Evolutionary conservation across 2,888 invertebrate genomes (phyloP), one percentile per base, ranked within the genome.

Genomic region (Cephonodes hylas): DNA sequence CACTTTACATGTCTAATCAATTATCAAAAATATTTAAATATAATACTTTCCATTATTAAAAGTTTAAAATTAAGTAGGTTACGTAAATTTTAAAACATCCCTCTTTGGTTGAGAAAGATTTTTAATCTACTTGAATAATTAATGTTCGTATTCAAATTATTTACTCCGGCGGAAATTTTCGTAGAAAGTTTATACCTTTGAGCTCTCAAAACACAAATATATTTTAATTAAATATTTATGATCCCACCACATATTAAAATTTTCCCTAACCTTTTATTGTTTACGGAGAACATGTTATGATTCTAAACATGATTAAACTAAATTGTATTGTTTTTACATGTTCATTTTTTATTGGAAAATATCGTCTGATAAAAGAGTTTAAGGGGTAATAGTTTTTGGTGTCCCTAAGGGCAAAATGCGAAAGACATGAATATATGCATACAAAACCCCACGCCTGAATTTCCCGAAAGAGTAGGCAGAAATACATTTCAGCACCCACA

Each of bases 191-290:
- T 53, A 53, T 53, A 31, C 27, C n/a, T 8, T 15, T 53, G 15
- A 15, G 48, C 18, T 27, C 27, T 31, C 27, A 7, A 23, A 27
- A 53, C 27, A 53, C 48, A 27, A 53, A 53, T 53, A 18, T 53
- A 27, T 18, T 31, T 53, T 53, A 53, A 53, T 53, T 53, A 53
- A 18, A 53, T 53, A 27, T 53, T 27, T 53, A 18, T 53, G 48
- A 53, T 27, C 7, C 15, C 15, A 18, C 48, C 15, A 53, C 48
- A 27, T 53, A 53, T 27, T 53, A 53, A 53, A 53, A 53, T 23
- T 53, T 10, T 15, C n/a, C 25, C 25, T 7, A 15, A 53, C 48
- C 25, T 27, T 53, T 53, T 15, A 27, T 53, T 46, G 10, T 18
- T 25, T 27, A 53, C 23, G 3, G 13, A 22, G 23, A 6, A 53